Base-by-base conservation (phyloP, 2,113 vertebrate genomes). In the Stictonetta naevosa region DNA sequence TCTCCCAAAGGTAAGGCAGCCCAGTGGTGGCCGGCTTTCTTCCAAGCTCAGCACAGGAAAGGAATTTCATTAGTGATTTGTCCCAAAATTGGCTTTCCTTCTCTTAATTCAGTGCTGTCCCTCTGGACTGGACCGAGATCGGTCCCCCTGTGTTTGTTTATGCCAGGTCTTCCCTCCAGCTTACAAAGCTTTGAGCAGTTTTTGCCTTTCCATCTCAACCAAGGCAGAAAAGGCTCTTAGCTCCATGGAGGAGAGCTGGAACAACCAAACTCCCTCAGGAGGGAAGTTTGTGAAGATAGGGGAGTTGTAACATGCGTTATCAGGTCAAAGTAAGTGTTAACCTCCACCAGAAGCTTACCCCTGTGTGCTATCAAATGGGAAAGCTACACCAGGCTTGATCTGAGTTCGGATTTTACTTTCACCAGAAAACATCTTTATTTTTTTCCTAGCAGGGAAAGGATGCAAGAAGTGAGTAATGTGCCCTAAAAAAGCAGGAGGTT, bases 1-100 rank as follows among this genome's bases (percentile, higher is more conserved):
- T 96, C 95, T 19, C 97, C 98, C 87, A 98, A 98, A 97, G 97
- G 98, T 98, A 97, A 1, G 7, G 33, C 55, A 92, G 6, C 86
- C 90, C 64, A 3, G 19, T 8, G 25, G 11, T 25, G 46, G n/a
- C 4, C 59, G 40, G 56, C 34, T 28, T 86, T 68, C 71, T 69
- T 75, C 33, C 53, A 60, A 64, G 69, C 29, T 64, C 66, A 75
- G 34, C 66, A 23, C 4, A 15, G 48, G 8, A 48, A 44, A 95
- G 18, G 16, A 42, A 8, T 15, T 25, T 25, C 42, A 8, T 12
- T 22, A 14, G 18, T 8, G 3, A 16, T 55, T 19, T 28, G 8
- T 13, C 77, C 58, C 44, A 1, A 42, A 13, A 60, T 62, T 36
- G 76, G 8, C 56, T 44, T 69, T 86, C 38, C 74, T 44, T 75